phyloP scores from a whole-genome alignment of 2,888 invertebrate genomes.

The Cryptops parisi region DNA sequence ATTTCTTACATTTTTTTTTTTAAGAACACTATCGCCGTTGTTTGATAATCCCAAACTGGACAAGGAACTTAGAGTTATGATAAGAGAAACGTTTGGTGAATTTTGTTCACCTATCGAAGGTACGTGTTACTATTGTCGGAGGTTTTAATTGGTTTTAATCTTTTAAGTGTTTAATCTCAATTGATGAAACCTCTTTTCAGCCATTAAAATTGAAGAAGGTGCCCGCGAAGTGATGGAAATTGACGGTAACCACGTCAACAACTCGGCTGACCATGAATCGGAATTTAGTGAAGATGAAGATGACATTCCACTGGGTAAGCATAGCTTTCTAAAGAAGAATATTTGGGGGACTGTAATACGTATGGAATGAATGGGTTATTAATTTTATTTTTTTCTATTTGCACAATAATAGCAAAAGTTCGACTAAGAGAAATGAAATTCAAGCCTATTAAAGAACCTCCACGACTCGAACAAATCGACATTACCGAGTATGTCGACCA shows the following conservation, averaged over 20 bases:
- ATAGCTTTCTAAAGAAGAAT: background rate
- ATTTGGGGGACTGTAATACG: background rate
- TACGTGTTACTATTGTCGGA: too few species aligned
- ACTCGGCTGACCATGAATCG: constrained; percentile 40
- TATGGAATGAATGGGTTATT: constrained; percentile 1
- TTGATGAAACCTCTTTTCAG: constrained; percentile 18
- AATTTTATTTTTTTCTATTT: constrained; percentile 14
- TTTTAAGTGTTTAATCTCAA: background rate
- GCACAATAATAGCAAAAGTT: constrained; percentile 46
- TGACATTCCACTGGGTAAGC: constrained; percentile 32
- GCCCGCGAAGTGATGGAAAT: background rate
- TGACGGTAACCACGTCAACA: background rate
- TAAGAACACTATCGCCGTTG: constrained; percentile 59
- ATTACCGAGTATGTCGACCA: constrained; percentile 32
- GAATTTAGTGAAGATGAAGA: constrained; percentile 79
- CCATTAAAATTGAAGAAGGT: constrained; percentile 3
- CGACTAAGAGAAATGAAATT: constrained; percentile 40
- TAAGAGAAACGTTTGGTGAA: constrained; percentile 81
- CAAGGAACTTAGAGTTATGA: constrained; percentile 62
- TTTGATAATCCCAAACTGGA: constrained; percentile 80
- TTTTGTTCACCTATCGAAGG: constrained; percentile 52
- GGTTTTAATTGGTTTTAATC: too few species aligned
- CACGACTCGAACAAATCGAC: constrained; percentile 27
- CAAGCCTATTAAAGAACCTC: constrained; percentile 28
- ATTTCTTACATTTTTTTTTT: constrained; percentile 1